Conservation (phyloP, 2,797 vertebrate genomes). For the Pangasius sanitwongsei region DNA sequence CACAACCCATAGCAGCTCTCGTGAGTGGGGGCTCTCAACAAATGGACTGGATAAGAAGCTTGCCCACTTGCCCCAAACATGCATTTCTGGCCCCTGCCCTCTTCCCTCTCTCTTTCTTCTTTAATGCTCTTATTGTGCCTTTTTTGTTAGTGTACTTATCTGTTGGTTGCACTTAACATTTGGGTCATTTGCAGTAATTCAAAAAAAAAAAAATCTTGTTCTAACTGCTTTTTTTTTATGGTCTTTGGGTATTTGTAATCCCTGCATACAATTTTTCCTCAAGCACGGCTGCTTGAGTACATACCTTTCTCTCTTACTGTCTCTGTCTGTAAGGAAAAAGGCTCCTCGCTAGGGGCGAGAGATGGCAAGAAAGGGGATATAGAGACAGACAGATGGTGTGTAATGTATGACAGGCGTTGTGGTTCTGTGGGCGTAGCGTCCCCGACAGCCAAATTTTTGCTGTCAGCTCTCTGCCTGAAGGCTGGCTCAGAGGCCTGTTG, state of each 20-base stretch:
- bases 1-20: conserved; percentile 57
- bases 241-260: neutral
- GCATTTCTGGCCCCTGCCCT: conserved; percentile 55
- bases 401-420: conserved; percentile 69
- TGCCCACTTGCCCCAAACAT: conserved; percentile 63
- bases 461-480: conserved; percentile 38
- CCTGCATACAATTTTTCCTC: conserved; percentile 50
- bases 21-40: conserved; percentile 68
- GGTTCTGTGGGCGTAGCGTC: conserved; percentile 68
- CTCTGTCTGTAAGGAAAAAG: neutral
- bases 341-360: conserved; percentile 7
- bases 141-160: neutral
- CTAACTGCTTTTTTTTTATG: neutral
- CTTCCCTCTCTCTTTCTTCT: conserved; percentile 34
- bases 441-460: conserved; percentile 63
- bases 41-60: conserved; percentile 66
- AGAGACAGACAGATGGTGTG: conserved; percentile 73
- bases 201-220: neutral
- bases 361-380: conserved; percentile 45
- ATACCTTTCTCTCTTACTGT: conserved; percentile 39
- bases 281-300: conserved; percentile 37
- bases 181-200: neutral
- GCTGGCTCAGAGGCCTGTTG: conserved; percentile 56
- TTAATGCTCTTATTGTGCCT: neutral
- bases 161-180: neutral